Evolutionary conservation across 2,888 invertebrate species (phyloP), one percentile per base, ranked within the genome.

Genomic region (Erpobdella octoculata): DNA sequence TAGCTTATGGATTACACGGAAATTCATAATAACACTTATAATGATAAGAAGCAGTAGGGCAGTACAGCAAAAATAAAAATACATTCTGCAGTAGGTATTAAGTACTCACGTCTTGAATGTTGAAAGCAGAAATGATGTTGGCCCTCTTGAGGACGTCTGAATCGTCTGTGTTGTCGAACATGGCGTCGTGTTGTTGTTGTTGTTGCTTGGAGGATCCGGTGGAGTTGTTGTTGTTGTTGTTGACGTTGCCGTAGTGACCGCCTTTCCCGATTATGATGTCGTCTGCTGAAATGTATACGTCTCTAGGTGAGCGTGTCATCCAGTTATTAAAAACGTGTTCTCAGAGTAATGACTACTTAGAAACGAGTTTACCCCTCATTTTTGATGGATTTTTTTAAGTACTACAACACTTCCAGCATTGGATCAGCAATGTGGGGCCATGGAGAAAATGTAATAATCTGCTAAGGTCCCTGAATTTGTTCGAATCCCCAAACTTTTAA

Each of bases 261-360:
- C 25, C 6, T 46, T 67, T 67, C 15, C 67, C 67, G 1, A 67
- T 41, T 25, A 67, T 41, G n/a, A 67, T 67, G 46, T 67, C 67
- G 37, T 67, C 67, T 9, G 53, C 53, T 53, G 53, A n/a, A 25
- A 6, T 5, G 21, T 4, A 53, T 25, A 53, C 18, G 53, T 41
- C 9, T 41, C 41, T n/a, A n/a, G n/a, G n/a, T n/a, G n/a, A n/a
- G n/a, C n/a, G n/a, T n/a, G n/a, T n/a, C n/a, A n/a, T n/a, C n/a
- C n/a, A n/a, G n/a, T n/a, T n/a, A n/a, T n/a, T n/a, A n/a, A n/a
- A n/a, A n/a, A n/a, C n/a, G n/a, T n/a, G n/a, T n/a, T n/a, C n/a
- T n/a, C n/a, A n/a, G n/a, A n/a, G n/a, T n/a, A n/a, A n/a, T n/a
- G n/a, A n/a, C n/a, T n/a, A n/a, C n/a, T n/a, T n/a, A n/a, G n/a